Evolutionary conservation across 2,888 invertebrate species (phyloP).

Genomic region (Tipula unca): DNA sequence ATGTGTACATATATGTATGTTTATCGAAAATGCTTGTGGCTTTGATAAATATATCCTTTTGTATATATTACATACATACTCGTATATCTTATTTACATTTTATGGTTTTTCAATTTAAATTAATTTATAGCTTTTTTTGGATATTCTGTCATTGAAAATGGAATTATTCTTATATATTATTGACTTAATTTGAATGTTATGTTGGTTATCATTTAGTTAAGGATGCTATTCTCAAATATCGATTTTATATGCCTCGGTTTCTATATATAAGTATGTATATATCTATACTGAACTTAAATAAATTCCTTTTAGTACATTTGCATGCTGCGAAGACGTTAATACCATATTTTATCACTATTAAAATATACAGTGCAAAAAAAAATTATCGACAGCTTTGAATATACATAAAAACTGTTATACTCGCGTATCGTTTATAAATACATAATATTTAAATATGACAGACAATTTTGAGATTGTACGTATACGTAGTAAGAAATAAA

Average conservation of each 20-base stretch:
- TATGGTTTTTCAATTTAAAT: constrained; percentile 1
- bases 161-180: not conserved
- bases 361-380: not conserved
- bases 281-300: not conserved
- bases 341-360: not conserved
- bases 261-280: not conserved
- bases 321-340: not conserved
- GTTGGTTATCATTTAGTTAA: not conserved
- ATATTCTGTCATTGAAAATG: not conserved
- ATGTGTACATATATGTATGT: not conserved
- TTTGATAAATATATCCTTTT: not conserved
- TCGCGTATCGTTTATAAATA: too few relatives aligned
- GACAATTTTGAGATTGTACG: not conserved
- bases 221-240: not conserved
- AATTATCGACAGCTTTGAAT: not conserved
- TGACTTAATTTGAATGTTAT: not conserved
- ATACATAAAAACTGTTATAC: not conserved
- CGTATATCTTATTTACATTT: not conserved
- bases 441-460: not conserved
- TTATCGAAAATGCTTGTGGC: not conserved
- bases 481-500: not conserved
- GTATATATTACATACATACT: not conserved
- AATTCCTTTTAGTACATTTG: not conserved
- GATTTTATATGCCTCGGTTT: not conserved
- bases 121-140: not conserved